Evolutionary conservation across 1,140 invertebrate genomes (phyloP).

Genomic region (Elymnias hypermnestra): DNA sequence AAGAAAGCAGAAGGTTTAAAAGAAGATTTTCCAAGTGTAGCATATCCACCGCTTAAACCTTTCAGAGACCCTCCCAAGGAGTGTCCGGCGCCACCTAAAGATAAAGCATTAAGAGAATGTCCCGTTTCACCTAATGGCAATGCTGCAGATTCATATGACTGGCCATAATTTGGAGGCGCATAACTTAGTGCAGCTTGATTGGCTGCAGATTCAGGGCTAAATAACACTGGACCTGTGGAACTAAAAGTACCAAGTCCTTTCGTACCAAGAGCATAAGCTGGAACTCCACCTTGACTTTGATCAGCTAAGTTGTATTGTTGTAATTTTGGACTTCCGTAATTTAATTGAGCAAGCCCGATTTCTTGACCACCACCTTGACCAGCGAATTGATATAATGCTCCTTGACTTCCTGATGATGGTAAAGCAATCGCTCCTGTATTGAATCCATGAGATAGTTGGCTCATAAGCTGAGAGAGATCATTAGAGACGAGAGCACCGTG

Average conservation of each 20-base stretch:
- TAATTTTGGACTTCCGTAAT: slow-evolving; percentile 39
- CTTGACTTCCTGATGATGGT: slow-evolving; percentile 33
- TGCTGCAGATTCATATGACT: slow-evolving; percentile 33
- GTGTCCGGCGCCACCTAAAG: slow-evolving; percentile 29
- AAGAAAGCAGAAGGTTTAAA: slow-evolving; percentile 65
- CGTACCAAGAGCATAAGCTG: slow-evolving; percentile 50
- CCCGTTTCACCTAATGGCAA: slow-evolving; percentile 32
- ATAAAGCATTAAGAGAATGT: slow-evolving; percentile 25
- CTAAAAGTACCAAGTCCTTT: slow-evolving; percentile 57
- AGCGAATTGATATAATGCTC: slow-evolving; percentile 31
- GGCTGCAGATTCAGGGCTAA: slow-evolving; percentile 42
- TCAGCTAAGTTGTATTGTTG: slow-evolving; percentile 40
- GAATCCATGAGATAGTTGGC: slow-evolving; percentile 52
- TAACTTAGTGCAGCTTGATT: slow-evolving; percentile 34
- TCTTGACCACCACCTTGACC: slow-evolving; percentile 35
- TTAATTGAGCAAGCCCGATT: slow-evolving; percentile 32
- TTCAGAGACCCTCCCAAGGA: slow-evolving; percentile 43
- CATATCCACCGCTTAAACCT: slow-evolving; percentile 31
- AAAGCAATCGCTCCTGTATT: slow-evolving; percentile 48
- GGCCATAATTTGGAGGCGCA: slow-evolving; percentile 37
- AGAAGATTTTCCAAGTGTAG: slow-evolving; percentile 44
- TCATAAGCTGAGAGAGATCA: slow-evolving; percentile 62
- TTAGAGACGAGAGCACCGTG: slow-evolving; percentile 40
- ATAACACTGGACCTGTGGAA: slow-evolving; percentile 60
- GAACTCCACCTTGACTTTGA: slow-evolving; percentile 27